These are phyloP conservation scores for Incurvaria masculella DNA, from an alignment of 2,888 invertebrate genomes.

Conservation along the genomic window DNA sequence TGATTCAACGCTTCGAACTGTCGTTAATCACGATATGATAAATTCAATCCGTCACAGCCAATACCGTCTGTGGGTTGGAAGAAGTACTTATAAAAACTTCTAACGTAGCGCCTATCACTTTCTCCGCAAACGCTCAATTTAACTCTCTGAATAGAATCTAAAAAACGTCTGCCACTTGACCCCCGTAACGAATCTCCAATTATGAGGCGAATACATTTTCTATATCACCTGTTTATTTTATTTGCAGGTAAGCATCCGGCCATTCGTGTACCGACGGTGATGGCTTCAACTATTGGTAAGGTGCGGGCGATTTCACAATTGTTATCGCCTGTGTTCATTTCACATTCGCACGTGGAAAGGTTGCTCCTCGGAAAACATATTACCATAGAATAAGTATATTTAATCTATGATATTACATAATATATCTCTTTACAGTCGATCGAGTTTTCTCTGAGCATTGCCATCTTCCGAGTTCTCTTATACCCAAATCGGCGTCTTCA, in stretches of 20 bases:
- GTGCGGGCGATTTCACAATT: too few species aligned
- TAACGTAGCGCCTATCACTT: not conserved
- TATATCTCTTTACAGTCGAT: not conserved
- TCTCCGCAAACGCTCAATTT: not conserved
- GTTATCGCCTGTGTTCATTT: too few species aligned
- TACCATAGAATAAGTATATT: too few species aligned
- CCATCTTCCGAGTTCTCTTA: not conserved
- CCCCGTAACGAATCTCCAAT: not conserved
- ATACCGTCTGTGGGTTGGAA: too few species aligned
- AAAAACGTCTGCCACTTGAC: not conserved
- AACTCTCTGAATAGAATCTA: not conserved
- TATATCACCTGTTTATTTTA: not conserved
- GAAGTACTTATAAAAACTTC: not conserved
- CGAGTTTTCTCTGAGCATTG: not conserved
- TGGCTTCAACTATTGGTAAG: too few species aligned
- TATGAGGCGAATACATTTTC: not conserved
- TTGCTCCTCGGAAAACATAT: too few species aligned
- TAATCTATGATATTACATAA: too few species aligned
- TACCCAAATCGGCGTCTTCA: not conserved
- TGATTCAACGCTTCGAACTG: too few species aligned
- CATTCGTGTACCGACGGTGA: not conserved
- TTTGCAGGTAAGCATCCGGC: not conserved
- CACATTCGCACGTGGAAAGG: too few species aligned
- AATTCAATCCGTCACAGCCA: too few species aligned
- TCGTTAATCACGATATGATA: too few species aligned